Base-by-base conservation (phyloP, 92 coral and sea anemone species). In the Pocillopora grandis region DNA sequence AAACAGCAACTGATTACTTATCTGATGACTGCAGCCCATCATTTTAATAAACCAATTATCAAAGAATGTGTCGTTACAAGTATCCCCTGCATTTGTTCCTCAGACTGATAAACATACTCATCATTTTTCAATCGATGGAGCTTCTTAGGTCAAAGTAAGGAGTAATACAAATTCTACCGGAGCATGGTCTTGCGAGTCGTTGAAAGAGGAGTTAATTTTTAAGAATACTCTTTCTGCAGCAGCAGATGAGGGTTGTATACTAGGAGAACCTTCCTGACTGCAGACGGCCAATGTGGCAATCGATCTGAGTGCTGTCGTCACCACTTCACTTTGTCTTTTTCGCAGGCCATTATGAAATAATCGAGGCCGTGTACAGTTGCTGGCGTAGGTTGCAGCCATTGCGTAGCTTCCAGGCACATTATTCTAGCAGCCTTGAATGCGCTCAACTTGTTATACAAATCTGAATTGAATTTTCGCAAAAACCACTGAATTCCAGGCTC, bases 301-400 rank as follows among this genome's bases (percentile, higher is more conserved):
- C 75, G 8, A 36, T 81, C 77, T 2, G 82, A 74, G 58, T 80
- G 90, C 58, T 76, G 84, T 78, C 79, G 13, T 87, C 90, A 87
- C 79, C 90, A 87, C 69, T 87, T 87, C 90, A 76, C 90, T 87
- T 82, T 87, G 9, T 87, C 83, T 12, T 81, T 83, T 87, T 87
- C 86, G 76, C 52, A 86, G 60, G 85, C 17, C 68, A 71, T 61
- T 2, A 2, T 80, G 85, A 58, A 81, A 87, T 80, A 78, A 59
- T 73, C 89, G 57, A 86, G 66, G 77, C 75, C 84, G 63, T 86
- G 80, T 64, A 72, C 85, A 18, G 67, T 33, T 10, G 84, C 80
- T 16, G 71, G 63, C 66, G 87, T 85, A 52, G 86, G 88, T 63
- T 71, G 69, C 87, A 89, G 49, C 92, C 92, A 80, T 58, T 85